phyloP scores from a whole-genome alignment of 1,140 invertebrate genomes.

The Saccostrea glomerata region DNA sequence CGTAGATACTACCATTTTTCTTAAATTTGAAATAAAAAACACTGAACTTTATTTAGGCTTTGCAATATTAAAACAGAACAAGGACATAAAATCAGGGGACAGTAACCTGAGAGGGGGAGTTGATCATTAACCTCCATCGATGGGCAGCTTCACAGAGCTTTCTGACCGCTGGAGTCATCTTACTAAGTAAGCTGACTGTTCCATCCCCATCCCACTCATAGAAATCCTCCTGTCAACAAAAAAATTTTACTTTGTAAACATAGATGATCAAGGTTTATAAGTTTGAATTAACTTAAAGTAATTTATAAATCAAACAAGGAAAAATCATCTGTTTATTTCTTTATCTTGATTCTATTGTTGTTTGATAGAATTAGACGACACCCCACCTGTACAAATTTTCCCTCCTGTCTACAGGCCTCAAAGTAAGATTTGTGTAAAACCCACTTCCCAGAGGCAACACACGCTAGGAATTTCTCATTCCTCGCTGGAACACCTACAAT shows the following conservation, averaged over 20 bases:
- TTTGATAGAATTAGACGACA: background rate
- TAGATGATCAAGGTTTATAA: too few relatives aligned
- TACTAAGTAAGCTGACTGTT: conserved; percentile 62
- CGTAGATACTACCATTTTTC: too few relatives aligned
- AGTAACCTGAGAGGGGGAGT: conserved; percentile 47
- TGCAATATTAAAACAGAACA: too few relatives aligned
- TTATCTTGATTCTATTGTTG: too few relatives aligned
- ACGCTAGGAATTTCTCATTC: conserved; percentile 91
- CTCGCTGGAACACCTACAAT: conserved; percentile 82
- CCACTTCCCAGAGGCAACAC: conserved; percentile 92
- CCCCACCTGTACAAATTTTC: conserved; percentile 85
- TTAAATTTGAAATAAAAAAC: too few relatives aligned
- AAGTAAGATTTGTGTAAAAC: conserved; percentile 89
- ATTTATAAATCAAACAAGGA: too few relatives aligned
- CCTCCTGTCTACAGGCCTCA: conserved; percentile 83
- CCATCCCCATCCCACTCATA: conserved; percentile 77
- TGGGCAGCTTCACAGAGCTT: conserved; percentile 75
- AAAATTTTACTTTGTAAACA: background rate
- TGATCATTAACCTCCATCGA: conserved; percentile 74
- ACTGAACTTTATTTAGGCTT: too few relatives aligned
- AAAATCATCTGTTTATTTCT: too few relatives aligned
- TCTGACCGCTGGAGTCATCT: conserved; percentile 57
- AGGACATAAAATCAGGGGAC: background rate
- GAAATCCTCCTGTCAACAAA: conserved; percentile 83
- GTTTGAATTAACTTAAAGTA: too few relatives aligned